Evolutionary conservation across 2,888 invertebrate genomes (phyloP).

Genomic region (Cheilosia variabilis): DNA sequence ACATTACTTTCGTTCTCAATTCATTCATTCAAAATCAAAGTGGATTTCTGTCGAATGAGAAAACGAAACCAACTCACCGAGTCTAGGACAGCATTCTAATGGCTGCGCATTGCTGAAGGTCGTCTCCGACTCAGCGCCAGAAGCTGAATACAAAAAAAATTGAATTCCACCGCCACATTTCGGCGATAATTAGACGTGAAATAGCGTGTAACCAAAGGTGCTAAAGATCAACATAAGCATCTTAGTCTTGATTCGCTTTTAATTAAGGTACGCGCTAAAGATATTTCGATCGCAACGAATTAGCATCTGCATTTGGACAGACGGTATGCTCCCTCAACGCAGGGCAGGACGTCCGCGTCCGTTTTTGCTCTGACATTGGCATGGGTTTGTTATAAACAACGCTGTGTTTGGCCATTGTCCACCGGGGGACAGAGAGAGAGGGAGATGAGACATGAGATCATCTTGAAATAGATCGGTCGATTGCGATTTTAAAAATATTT

Average conservation of each 20-base stretch:
- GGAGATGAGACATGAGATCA: conserved; percentile 43
- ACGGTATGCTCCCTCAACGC: conserved; percentile 13
- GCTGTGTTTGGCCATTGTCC: conserved; percentile 7
- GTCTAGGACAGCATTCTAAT: conserved; percentile 1
- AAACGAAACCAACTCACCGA: conserved; percentile 14
- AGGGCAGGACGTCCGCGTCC: conserved; percentile 19
- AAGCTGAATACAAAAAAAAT: neutral
- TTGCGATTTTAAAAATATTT: conserved; percentile 24
- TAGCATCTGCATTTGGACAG: conserved; percentile 30
- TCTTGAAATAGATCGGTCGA: conserved; percentile 49
- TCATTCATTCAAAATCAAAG: conserved; percentile 6
- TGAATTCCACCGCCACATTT: conserved; percentile 1
- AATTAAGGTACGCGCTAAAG: conserved; percentile 32
- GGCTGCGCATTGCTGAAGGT: conserved; percentile 11
- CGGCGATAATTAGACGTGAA: conserved; percentile 30
- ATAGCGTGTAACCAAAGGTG: conserved; percentile 36
- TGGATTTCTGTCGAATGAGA: neutral
- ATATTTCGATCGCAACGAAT: conserved; percentile 28
- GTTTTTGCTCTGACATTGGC: conserved; percentile 33
- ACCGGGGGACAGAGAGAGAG: too few relatives aligned
- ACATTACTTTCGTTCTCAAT: conserved; percentile 30
- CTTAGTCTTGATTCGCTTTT: conserved; percentile 36
- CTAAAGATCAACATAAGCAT: conserved; percentile 32
- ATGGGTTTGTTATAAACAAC: conserved; percentile 26
- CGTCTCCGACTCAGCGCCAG: neutral